phyloP scores from a whole-genome alignment of 2,113 vertebrate genomes.

The Xenus cinereus region DNA sequence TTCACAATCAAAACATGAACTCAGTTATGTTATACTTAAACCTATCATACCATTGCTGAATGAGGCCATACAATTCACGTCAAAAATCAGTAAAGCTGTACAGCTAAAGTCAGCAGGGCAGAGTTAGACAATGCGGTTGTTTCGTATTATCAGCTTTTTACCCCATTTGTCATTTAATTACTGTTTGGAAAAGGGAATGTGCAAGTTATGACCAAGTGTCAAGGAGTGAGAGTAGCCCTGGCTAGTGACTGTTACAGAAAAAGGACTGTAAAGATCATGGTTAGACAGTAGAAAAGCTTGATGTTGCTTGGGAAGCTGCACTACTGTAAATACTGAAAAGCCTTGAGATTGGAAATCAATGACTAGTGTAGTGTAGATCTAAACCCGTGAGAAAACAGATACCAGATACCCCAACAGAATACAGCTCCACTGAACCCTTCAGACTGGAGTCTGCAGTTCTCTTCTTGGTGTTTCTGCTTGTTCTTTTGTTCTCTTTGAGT shows the following conservation, averaged over 20 bases:
- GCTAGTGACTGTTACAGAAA: neutral
- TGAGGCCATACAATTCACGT: neutral
- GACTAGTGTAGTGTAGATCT: neutral
- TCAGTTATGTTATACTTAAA: neutral
- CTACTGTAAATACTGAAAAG: neutral
- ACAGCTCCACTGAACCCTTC: neutral
- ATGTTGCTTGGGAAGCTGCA: neutral
- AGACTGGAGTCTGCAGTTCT: neutral
- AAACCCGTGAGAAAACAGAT: neutral
- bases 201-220: neutral
- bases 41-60: neutral
- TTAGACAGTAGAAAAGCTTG: neutral
- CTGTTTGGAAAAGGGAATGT: neutral
- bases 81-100: neutral
- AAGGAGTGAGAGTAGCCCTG: neutral
- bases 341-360: neutral
- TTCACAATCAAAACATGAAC: neutral
- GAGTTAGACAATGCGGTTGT: neutral
- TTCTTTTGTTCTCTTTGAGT: neutral
- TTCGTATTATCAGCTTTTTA: neutral
- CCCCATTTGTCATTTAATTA: rapidly evolving
- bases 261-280: neutral
- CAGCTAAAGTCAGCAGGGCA: neutral
- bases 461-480: neutral
- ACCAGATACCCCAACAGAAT: neutral